Evolutionary conservation across 1,140 invertebrate species (phyloP), one percentile per base, ranked within the genome.

Genomic region (Drosophila paulistorum): DNA sequence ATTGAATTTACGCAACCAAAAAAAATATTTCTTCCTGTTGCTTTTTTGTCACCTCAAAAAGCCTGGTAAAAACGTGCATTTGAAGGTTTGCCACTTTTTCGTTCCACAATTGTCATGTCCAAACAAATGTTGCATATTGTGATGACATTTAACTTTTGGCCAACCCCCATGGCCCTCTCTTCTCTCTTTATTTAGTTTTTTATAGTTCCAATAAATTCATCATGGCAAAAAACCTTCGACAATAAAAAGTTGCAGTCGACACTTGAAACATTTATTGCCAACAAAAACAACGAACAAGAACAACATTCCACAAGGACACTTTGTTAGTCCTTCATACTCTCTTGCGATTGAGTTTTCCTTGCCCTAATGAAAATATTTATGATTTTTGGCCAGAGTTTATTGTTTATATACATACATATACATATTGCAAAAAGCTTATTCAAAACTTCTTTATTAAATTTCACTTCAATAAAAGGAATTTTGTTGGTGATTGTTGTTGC

Each of bases 401-500:
- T 86, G 81, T 86, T 78, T 86, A 86, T 69, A 81, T 85, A 81
- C 81, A 86, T 17, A 17, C 1, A 17, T 17, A n/a, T 69, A 81
- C 80, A 81, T 85, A 84, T 84, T 79, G 76, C 65, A 68, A 61
- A 51, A 48, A 80, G 65, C 74, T 82, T 86, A 87, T 85, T 76
- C 79, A 68, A 82, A 82, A 87, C 68, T 87, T 79, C 79, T 82
- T 87, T 86, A 86, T 81, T 75, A 74, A 86, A 85, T 85, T 85
- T 78, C 39, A 75, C 66, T 82, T 71, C 68, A 87, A 75, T 85
- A 79, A 79, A 85, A 79, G 68, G 65, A 83, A 85, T 87, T 87
- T 30, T 30, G 30, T 7, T 30, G 30, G 30, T 30, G 23, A 30
- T 30, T 26, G 23, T 85, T 76, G 71, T 72, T 54, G 20, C 20